Evolutionary conservation across 2,113 vertebrate species (phyloP).

Genomic region (Heteronetta atricapilla): DNA sequence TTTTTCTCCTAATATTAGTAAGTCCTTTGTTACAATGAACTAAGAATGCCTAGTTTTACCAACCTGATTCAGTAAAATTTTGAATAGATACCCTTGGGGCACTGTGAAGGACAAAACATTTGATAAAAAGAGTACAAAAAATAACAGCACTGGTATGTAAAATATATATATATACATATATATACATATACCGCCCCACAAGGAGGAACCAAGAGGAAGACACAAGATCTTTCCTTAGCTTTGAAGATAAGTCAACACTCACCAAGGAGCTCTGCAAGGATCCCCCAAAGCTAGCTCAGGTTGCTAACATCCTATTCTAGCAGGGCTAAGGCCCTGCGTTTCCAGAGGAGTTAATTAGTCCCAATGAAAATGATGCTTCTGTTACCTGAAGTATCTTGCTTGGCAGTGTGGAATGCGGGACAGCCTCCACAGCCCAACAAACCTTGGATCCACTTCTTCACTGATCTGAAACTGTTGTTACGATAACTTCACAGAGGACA

Average conservation of each 20-base stretch:
- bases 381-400: neutral
- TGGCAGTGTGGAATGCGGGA: neutral
- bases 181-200: neutral
- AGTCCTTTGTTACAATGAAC: conserved; percentile 2
- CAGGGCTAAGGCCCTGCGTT: neutral
- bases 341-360: neutral
- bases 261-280: neutral
- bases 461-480: neutral
- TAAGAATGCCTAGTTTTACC: neutral
- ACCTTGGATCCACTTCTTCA: neutral
- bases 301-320: neutral
- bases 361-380: neutral
- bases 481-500: neutral
- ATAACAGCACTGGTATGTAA: neutral
- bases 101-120: neutral
- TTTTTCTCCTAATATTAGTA: neutral
- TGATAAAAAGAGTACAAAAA: neutral
- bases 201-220: neutral
- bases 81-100: neutral
- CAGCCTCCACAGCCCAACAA: neutral
- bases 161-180: no score
- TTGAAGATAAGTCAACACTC: neutral
- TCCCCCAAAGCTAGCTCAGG: neutral
- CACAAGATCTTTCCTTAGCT: neutral
- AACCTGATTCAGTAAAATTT: conserved; percentile 18